Evolutionary conservation across 2,888 invertebrate genomes (phyloP), one percentile per base, ranked within the genome.

Genomic region (Shargacucullia verbasci): DNA sequence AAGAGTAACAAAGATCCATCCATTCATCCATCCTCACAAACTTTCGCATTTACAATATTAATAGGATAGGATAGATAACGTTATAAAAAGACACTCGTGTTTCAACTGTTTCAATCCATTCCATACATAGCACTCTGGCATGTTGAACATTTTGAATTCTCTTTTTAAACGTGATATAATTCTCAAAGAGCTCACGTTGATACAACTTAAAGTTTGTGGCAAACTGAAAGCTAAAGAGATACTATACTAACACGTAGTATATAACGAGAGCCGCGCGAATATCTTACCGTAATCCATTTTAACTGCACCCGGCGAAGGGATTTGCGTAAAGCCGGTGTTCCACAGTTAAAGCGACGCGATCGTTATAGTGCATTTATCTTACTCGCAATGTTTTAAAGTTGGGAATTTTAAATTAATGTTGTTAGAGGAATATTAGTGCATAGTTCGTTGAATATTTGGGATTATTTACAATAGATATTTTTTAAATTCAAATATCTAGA

Each of bases 241-340:
- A 57, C 50, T 43, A 57, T 55, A 37, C 46, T 55, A 59, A 37
- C 31, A 31, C 41, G 7, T 58, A 25, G 41, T 61, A 53, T 70
- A 52, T 48, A 59, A 50, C 50, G 45, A 40, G 59, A 61, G 61
- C 48, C 29, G 50, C 53, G 52, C 43, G 57, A 66, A 72, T 67
- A 65, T 38, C 59, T 70, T 50, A 62, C 54, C 52, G 59, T 78
- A 78, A 78, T 76, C 78, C 76, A 68, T 78, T 73, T 65, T 74
- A 78, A 78, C 74, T 66, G 76, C 54, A 68, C 46, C 37, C 43
- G 50, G 39, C 31, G 49, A 60, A 58, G 50, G 67, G 76, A 73
- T 73, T 75, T 70, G 34, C 31, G 44, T 64, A 67, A 73, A 70
- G 61, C 69, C 41, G 11, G 43, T 48, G 47, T 37, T 54, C 49